phyloP scores from a whole-genome alignment of 2,888 invertebrate genomes.

The Bursaphelenchus okinawaensis region DNA sequence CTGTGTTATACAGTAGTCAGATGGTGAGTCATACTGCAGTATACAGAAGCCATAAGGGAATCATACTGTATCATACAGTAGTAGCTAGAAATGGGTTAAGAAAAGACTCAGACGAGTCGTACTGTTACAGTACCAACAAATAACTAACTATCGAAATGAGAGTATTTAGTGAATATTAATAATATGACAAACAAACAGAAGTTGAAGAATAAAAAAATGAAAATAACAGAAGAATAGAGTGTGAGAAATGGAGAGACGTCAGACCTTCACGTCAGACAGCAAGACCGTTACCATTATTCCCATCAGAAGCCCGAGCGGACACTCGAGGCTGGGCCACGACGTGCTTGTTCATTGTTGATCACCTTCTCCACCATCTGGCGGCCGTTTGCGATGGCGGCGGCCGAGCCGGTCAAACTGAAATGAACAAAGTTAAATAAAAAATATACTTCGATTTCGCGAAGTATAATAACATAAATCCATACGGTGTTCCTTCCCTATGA shows the following conservation, averaged over 20 bases:
- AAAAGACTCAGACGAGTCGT: slow-evolving; percentile 6
- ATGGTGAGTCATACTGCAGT: too few species aligned
- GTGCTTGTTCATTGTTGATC: slow-evolving; percentile 42
- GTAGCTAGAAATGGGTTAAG: background rate
- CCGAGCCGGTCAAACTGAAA: slow-evolving; percentile 49
- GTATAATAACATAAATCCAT: too few species aligned
- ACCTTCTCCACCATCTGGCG: slow-evolving; percentile 43
- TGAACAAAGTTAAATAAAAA: slow-evolving; percentile 14
- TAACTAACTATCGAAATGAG: slow-evolving; percentile 7
- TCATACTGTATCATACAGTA: too few species aligned
- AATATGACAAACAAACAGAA: slow-evolving; percentile 2
- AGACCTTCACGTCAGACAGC: background rate
- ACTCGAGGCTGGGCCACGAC: slow-evolving; percentile 19
- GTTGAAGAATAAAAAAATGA: slow-evolving; percentile 9
- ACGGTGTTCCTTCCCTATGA: too few species aligned
- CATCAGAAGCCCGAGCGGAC: background rate
- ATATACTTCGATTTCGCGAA: too few species aligned
- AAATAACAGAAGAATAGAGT: background rate
- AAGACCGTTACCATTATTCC: background rate
- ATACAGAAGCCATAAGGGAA: too few species aligned
- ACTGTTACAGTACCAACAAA: slow-evolving; percentile 6
- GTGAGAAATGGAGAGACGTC: background rate
- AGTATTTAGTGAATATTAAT: slow-evolving; percentile 8
- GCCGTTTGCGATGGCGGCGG: slow-evolving; percentile 31
- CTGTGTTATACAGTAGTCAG: too few species aligned